These are phyloP conservation scores for Heterotis niloticus DNA, from an alignment of 2,113 vertebrate genomes.

Conservation along the genomic window DNA sequence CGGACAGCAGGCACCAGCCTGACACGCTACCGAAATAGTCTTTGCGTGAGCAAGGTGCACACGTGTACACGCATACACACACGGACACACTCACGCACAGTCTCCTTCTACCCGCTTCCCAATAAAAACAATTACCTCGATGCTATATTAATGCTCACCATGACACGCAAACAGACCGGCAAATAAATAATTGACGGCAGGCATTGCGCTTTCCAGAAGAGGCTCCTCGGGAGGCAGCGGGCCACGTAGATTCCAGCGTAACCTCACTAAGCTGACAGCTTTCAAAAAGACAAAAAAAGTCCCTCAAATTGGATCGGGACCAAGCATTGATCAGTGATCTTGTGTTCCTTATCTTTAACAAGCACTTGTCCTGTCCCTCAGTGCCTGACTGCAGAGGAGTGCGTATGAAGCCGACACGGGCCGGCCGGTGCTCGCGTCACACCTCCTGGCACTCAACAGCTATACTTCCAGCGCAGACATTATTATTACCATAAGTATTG, in stretches of 20 bases:
- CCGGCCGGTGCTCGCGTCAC: background rate
- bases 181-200: conserved; percentile 5
- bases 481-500: conserved; percentile 16
- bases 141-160: background rate
- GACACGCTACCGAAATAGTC: background rate
- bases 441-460: background rate
- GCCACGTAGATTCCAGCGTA: background rate
- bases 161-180: background rate
- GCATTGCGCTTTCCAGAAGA: conserved; percentile 3
- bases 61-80: too few relatives aligned
- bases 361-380: conserved; percentile 4
- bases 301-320: background rate
- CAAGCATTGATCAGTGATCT: background rate
- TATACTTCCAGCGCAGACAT: background rate
- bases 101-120: background rate
- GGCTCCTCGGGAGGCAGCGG: background rate
- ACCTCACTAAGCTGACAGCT: background rate
- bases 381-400: background rate
- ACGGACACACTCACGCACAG: background rate
- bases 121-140: background rate
- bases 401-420: background rate
- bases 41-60: background rate
- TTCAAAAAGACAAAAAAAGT: background rate
- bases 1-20: background rate
- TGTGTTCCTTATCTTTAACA: background rate